Evolutionary conservation across 1,140 invertebrate species (phyloP).

Genomic region (Aphaenogaster ashmeadi): DNA sequence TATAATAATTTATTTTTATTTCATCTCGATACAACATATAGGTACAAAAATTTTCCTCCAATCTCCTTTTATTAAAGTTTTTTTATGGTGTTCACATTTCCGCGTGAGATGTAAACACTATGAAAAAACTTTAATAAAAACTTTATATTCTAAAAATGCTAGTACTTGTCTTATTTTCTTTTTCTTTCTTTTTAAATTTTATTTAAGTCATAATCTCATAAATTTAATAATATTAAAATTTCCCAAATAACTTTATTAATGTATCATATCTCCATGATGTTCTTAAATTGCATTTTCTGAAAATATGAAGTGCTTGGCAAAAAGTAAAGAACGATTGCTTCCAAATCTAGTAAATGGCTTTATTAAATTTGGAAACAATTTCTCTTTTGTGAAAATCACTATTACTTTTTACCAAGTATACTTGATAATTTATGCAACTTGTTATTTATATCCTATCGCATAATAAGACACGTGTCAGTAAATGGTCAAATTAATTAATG

Average conservation of each 20-base stretch:
- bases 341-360: background rate
- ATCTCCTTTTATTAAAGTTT: background rate
- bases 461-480: background rate
- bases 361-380: constrained; percentile 1
- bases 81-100: too few species aligned
- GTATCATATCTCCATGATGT: background rate
- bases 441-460: background rate
- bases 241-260: constrained; percentile 9
- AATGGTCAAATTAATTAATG: background rate
- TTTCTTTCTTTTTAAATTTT: background rate
- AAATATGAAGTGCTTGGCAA: background rate
- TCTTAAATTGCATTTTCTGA: background rate
- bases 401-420: background rate
- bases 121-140: constrained; percentile 20
- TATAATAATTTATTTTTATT: constrained; percentile 23
- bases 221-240: constrained; percentile 26
- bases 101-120: background rate
- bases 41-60: background rate
- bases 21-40: background rate
- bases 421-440: background rate
- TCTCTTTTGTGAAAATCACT: background rate
- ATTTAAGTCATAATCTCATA: background rate
- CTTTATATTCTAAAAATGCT: background rate
- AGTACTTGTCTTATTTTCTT: constrained; percentile 6
- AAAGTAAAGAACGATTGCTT: background rate